A percentile compares a stretch with the other conserved stretches of the same genome.
Conservation (phyloP, 2,888 invertebrate species). For the Hypselothyrea guttata region DNA sequence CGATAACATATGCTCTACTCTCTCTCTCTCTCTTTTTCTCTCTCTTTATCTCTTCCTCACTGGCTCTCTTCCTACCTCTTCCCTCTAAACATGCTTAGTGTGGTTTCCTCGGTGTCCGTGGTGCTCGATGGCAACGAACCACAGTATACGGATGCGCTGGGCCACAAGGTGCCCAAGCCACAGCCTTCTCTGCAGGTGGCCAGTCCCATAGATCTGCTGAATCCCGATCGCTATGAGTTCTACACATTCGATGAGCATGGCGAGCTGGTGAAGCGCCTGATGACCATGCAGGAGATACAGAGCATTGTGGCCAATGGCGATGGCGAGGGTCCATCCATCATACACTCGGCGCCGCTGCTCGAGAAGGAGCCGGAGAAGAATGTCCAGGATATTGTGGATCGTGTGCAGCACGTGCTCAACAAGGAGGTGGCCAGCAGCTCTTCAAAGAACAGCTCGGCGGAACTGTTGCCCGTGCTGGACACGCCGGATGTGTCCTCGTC, state of each 20-base stretch:
- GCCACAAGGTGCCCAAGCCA: slow-evolving; percentile 87
- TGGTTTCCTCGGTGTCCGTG: slow-evolving; percentile 86
- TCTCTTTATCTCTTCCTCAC: neutral
- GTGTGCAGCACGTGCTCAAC: slow-evolving; percentile 92
- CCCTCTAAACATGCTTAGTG: too few species aligned
- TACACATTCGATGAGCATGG: slow-evolving; percentile 93
- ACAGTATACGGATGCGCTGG: slow-evolving; percentile 87
- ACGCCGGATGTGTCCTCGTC: slow-evolving; percentile 89
- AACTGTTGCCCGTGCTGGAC: slow-evolving; percentile 83
- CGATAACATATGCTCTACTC: slow-evolving; percentile 31
- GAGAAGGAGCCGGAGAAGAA: slow-evolving; percentile 85
- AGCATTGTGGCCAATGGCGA: slow-evolving; percentile 92
- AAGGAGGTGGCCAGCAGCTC: slow-evolving; percentile 86
- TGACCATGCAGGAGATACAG: slow-evolving; percentile 93
- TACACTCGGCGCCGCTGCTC: slow-evolving; percentile 79
- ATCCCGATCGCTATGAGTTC: slow-evolving; percentile 93
- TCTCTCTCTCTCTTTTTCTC: slow-evolving; percentile 46
- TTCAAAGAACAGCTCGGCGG: slow-evolving; percentile 83
- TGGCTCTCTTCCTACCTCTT: too few species aligned
- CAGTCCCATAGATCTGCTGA: slow-evolving; percentile 90
- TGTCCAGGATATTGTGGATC: slow-evolving; percentile 91
- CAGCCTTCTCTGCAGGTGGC: slow-evolving; percentile 86
- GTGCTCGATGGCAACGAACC: slow-evolving; percentile 85
- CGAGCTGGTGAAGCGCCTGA: slow-evolving; percentile 90
- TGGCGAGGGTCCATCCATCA: slow-evolving; percentile 84